Evolutionary conservation across 2,113 vertebrate genomes (phyloP).

Genomic region (Cynoglossus semilaevis): DNA sequence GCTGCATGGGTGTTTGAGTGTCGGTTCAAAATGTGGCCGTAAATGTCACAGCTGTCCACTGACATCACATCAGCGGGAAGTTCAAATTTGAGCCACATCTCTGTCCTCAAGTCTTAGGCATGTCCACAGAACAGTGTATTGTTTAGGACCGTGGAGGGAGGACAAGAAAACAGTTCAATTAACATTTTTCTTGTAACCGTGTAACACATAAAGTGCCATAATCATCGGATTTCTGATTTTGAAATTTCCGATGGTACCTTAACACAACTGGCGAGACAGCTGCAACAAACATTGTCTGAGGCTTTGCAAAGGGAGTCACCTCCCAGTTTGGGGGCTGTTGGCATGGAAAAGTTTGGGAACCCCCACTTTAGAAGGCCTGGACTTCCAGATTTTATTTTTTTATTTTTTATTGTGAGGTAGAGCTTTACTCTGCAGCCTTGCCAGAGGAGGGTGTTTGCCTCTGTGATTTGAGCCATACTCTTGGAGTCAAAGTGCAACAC

Average conservation of each 20-base stretch:
- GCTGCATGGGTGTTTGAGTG: constrained; percentile 45
- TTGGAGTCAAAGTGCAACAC: constrained; percentile 47
- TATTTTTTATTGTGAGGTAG: not conserved
- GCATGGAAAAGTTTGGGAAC: no score
- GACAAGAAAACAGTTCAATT: no score
- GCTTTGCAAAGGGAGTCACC: no score
- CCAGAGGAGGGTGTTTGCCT: constrained; percentile 46
- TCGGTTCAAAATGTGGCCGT: constrained; percentile 37
- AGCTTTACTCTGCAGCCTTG: constrained; percentile 23
- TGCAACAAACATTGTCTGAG: no score
- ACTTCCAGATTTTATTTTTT: no score
- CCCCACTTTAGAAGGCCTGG: no score
- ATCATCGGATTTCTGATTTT: not conserved
- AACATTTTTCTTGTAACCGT: no score
- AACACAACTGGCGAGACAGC: no score
- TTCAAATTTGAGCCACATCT: constrained; percentile 35
- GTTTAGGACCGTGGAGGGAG: no score
- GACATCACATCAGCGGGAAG: constrained; percentile 41
- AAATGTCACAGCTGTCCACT: constrained; percentile 69
- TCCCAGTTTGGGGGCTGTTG: no score
- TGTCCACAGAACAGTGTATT: constrained; percentile 1
- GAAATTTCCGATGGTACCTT: no score
- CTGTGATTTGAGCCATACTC: constrained; percentile 39
- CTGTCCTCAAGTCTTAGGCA: constrained; percentile 28
- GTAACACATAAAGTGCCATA: no score